Conservation (phyloP, 2,113 vertebrate species). For the Todiramphus saurophagus region DNA sequence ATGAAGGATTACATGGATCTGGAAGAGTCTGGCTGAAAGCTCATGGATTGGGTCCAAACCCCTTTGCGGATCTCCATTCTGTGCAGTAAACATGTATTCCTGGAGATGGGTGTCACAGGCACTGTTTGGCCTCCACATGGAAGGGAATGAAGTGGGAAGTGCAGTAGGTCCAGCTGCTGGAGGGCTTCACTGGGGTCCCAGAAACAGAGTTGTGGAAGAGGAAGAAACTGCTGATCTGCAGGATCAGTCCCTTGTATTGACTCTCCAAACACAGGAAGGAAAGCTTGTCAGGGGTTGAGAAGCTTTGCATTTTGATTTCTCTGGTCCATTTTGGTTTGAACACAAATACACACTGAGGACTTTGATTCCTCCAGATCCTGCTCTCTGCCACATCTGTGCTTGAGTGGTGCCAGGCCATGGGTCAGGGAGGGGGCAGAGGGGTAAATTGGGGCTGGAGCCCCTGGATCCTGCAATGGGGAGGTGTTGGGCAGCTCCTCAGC, state of each 20-base stretch:
- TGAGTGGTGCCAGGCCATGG: not conserved
- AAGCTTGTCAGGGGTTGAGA: not conserved
- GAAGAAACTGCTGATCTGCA: not conserved
- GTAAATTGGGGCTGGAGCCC: not conserved
- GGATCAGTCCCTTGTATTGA: rapidly evolving
- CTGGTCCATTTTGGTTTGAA: not conserved
- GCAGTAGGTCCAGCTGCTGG: rapidly evolving
- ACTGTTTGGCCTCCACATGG: not conserved
- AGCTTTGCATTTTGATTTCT: not conserved
- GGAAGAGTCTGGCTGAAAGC: conserved; percentile 20
- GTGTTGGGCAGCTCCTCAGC: not conserved
- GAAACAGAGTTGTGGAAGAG: not conserved
- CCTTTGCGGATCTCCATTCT: not conserved
- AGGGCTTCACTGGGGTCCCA: not conserved
- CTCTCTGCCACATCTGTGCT: not conserved
- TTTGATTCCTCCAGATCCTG: not conserved
- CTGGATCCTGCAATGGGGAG: not conserved
- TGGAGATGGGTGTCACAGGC: not conserved
- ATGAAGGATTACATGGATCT: not conserved
- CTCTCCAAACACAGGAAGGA: not conserved
- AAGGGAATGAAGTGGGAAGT: not conserved
- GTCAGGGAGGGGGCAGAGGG: not conserved
- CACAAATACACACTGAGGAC: not conserved
- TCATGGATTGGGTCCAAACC: not conserved
- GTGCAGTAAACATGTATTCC: not conserved